phyloP scores from a whole-genome alignment of 2,797 vertebrate genomes.

The Clarias laeviceps region DNA sequence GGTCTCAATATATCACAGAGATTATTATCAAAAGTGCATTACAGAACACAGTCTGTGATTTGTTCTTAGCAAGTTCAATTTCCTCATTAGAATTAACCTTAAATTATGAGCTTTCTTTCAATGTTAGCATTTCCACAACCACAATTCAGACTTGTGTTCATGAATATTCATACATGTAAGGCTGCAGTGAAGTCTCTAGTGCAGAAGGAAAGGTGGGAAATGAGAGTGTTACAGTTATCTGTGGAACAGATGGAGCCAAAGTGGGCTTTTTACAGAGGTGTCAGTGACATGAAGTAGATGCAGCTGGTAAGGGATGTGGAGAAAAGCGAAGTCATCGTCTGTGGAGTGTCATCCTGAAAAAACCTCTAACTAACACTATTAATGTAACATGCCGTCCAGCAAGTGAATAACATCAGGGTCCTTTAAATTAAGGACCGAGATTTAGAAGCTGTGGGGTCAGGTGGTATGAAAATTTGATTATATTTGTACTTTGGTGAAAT shows the following conservation, averaged over 20 bases:
- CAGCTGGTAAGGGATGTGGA: slow-evolving; percentile 63
- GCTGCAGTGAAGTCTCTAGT: slow-evolving; percentile 14
- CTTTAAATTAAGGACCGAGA: slow-evolving; percentile 26
- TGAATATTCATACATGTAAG: slow-evolving; percentile 21
- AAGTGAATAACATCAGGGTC: slow-evolving; percentile 20
- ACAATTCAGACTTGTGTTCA: background rate
- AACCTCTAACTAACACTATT: slow-evolving; percentile 10
- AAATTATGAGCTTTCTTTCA: background rate
- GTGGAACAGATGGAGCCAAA: slow-evolving; percentile 65
- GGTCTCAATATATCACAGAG: background rate
- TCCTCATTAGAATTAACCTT: background rate
- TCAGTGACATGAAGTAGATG: slow-evolving; percentile 55
- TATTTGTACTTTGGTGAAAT: slow-evolving; percentile 20
- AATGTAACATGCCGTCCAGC: slow-evolving; percentile 5
- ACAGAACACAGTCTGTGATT: background rate
- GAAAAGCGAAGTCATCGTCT: slow-evolving; percentile 50
- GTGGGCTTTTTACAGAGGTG: slow-evolving; percentile 49
- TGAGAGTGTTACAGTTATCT: slow-evolving; percentile 23
- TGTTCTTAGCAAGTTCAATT: background rate
- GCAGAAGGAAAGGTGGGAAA: background rate
- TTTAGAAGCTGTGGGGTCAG: slow-evolving; percentile 20
- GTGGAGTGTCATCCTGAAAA: slow-evolving; percentile 52
- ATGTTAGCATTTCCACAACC: background rate
- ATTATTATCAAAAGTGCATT: background rate
- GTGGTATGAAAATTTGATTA: background rate